Evolutionary conservation across 2,888 invertebrate species (phyloP).

Genomic region (Napeogenes sylphis): DNA sequence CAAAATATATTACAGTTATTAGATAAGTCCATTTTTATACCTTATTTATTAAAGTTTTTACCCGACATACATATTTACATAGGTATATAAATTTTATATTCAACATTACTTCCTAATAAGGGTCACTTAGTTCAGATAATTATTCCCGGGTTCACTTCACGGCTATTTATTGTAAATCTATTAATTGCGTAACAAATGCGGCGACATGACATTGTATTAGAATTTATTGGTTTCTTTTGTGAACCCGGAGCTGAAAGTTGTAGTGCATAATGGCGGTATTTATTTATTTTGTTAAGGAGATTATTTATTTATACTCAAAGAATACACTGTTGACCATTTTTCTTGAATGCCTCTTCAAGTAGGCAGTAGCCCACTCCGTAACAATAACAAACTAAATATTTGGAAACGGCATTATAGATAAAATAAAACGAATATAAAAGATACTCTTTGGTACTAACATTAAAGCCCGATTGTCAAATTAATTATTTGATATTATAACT

Average conservation of each 20-base stretch:
- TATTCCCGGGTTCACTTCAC: slow-evolving; percentile 14
- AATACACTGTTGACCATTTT: slow-evolving; percentile 26
- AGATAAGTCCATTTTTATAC: too few species aligned
- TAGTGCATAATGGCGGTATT: slow-evolving; percentile 44
- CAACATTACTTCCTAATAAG: too few species aligned
- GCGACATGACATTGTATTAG: slow-evolving; percentile 60
- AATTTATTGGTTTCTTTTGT: slow-evolving; percentile 72
- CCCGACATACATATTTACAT: too few species aligned
- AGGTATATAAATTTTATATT: too few species aligned
- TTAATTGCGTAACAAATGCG: slow-evolving; percentile 73
- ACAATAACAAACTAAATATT: slow-evolving; percentile 1
- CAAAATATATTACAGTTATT: too few species aligned
- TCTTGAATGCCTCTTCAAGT: slow-evolving; percentile 39
- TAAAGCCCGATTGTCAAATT: too few species aligned
- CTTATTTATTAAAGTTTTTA: too few species aligned
- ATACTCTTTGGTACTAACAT: too few species aligned
- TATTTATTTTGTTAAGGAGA: slow-evolving; percentile 59
- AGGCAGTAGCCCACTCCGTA: slow-evolving; percentile 31
- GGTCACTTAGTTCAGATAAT: background rate
- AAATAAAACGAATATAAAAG: too few species aligned
- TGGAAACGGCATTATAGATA: background rate
- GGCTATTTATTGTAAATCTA: slow-evolving; percentile 38
- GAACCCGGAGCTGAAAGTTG: slow-evolving; percentile 40
- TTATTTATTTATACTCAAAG: slow-evolving; percentile 48
- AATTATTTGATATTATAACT: too few species aligned